A percentile compares a stretch with the other conserved stretches of the same genome.
phyloP scores from a whole-genome alignment of 2,797 vertebrate species.

The Sebastes flavidus region DNA sequence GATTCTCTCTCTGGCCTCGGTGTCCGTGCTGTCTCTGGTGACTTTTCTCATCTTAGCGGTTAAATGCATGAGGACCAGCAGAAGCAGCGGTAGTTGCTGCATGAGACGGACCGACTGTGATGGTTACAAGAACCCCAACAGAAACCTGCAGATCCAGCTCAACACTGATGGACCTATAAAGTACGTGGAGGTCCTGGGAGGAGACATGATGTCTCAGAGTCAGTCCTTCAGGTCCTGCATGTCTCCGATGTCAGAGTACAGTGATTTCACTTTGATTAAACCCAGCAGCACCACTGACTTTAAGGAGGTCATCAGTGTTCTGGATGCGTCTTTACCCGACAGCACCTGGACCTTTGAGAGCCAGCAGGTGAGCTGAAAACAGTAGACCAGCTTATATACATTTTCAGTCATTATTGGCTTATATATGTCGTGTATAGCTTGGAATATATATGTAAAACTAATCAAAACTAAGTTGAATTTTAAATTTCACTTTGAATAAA shows the following conservation, averaged over 20 bases:
- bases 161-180: slow-evolving; percentile 83
- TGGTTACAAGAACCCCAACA: slow-evolving; percentile 79
- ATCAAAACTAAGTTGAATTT: background rate
- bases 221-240: slow-evolving; percentile 83
- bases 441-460: background rate
- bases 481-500: no score
- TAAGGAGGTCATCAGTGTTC: slow-evolving; percentile 76
- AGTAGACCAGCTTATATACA: no score
- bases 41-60: slow-evolving; percentile 76
- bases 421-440: background rate
- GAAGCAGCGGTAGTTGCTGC: slow-evolving; percentile 69
- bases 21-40: slow-evolving; percentile 75
- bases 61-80: slow-evolving; percentile 75
- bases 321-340: slow-evolving; percentile 78
- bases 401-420: background rate
- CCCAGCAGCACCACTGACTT: slow-evolving; percentile 81
- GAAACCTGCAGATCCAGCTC: slow-evolving; percentile 83
- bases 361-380: slow-evolving; percentile 73
- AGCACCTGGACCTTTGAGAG: slow-evolving; percentile 80
- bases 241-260: slow-evolving; percentile 83
- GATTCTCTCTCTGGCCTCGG: slow-evolving; percentile 76
- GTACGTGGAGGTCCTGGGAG: slow-evolving; percentile 83
- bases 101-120: slow-evolving; percentile 65
- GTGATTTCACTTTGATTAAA: slow-evolving; percentile 81
- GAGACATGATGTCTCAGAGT: slow-evolving; percentile 82